Evolutionary conservation across 2,113 vertebrate genomes (phyloP).

Genomic region (Lethenteron reissneri): DNA sequence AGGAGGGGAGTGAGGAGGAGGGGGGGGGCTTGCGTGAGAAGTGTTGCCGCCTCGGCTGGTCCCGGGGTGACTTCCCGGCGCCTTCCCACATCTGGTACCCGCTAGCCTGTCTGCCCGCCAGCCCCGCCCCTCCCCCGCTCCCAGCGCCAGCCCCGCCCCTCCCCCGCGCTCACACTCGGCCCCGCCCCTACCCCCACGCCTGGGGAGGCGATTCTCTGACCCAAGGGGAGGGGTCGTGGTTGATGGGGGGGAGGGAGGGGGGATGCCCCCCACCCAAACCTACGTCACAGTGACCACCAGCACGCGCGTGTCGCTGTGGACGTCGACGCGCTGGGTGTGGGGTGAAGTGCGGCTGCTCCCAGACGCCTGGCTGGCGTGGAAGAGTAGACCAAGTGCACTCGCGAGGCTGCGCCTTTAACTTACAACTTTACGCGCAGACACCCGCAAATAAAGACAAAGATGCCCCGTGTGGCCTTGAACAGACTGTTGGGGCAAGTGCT

Average conservation of each 20-base stretch:
- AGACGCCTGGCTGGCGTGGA: too few species aligned
- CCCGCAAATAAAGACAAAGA: not conserved
- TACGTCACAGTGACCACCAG: not conserved
- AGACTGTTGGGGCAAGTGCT: too few species aligned
- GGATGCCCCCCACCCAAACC: not conserved
- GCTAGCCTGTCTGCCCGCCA: slow-evolving; percentile 5
- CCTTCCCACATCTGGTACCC: slow-evolving; percentile 6
- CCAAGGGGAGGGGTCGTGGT: not conserved
- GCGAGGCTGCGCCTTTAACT: not conserved
- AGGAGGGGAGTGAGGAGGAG: too few species aligned
- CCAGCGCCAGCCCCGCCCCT: not conserved
- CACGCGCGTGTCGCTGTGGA: too few species aligned
- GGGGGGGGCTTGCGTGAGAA: too few species aligned
- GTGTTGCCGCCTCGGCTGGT: too few species aligned
- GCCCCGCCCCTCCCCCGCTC: not conserved
- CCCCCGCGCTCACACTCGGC: not conserved
- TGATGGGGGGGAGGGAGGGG: slow-evolving; percentile 4
- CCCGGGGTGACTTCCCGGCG: not conserved
- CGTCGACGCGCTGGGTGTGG: too few species aligned
- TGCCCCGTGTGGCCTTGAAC: too few species aligned
- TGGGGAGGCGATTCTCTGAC: not conserved
- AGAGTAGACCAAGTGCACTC: too few species aligned
- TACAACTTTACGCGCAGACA: not conserved
- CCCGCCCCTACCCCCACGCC: not conserved
- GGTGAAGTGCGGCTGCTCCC: too few species aligned